phyloP scores from a whole-genome alignment of 2,797 vertebrate genomes.

The Dendrocincla tyrannina region DNA sequence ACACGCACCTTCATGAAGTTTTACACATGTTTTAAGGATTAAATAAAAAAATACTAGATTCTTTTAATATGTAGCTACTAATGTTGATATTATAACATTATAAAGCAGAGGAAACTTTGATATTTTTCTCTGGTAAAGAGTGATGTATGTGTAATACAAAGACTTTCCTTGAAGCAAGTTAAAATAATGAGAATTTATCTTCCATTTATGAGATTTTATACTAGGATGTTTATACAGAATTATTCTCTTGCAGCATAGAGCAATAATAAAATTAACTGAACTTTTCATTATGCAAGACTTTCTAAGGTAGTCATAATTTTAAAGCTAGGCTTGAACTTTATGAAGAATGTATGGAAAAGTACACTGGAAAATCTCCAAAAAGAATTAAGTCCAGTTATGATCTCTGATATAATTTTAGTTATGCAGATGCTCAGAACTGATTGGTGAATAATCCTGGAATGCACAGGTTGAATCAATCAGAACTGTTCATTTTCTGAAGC shows the following conservation, averaged over 20 bases:
- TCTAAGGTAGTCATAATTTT: neutral
- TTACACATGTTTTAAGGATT: neutral
- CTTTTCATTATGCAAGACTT: neutral
- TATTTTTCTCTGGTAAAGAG: neutral
- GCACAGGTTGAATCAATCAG: neutral
- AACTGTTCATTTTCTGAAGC: neutral
- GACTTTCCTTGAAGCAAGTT: neutral
- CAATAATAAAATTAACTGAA: neutral
- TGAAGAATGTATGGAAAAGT: neutral
- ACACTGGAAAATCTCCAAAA: neutral
- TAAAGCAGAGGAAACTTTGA: neutral
- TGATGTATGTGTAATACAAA: neutral
- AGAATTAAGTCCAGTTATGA: neutral
- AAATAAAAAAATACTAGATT: neutral
- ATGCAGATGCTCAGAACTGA: neutral
- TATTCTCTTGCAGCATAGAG: neutral
- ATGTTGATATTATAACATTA: neutral
- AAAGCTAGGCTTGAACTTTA: neutral
- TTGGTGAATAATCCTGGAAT: neutral
- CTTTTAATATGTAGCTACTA: neutral
- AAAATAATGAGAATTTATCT: neutral
- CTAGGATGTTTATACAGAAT: neutral
- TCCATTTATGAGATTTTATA: neutral
- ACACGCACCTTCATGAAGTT: neutral
- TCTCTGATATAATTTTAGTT: neutral